These are phyloP conservation scores for Agrotis segetum DNA, from an alignment of 2,888 invertebrate species.

Conservation along the genomic window DNA sequence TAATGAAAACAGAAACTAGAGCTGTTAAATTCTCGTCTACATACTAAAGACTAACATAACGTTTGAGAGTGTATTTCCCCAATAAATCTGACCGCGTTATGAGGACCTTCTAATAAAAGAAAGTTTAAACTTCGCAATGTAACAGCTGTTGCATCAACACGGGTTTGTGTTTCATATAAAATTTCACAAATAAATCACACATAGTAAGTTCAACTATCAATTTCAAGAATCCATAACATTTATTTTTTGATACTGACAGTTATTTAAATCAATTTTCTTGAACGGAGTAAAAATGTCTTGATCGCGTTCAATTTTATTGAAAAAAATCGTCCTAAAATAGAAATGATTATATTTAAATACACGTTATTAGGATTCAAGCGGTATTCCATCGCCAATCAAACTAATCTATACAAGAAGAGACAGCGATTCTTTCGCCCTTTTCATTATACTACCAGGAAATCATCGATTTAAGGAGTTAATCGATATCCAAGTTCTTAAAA, in stretches of 20 bases:
- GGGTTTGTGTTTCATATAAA: too few species aligned
- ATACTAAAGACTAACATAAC: constrained; percentile 6
- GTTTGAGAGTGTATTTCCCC: constrained; percentile 1
- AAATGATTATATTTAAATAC: constrained; percentile 29
- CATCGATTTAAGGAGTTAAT: constrained; percentile 79
- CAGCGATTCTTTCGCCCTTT: constrained; percentile 25
- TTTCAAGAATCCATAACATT: background rate
- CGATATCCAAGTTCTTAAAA: constrained; percentile 94
- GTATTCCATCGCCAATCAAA: constrained; percentile 22
- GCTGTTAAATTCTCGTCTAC: constrained; percentile 1
- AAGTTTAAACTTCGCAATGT: too few species aligned
- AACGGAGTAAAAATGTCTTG: background rate
- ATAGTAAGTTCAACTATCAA: background rate
- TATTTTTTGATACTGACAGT: background rate
- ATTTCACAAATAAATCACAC: too few species aligned
- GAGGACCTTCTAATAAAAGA: too few species aligned
- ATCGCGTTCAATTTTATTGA: background rate
- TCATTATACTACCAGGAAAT: constrained; percentile 47
- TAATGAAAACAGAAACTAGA: constrained; percentile 30
- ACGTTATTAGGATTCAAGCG: constrained; percentile 14
- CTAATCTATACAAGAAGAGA: constrained; percentile 32
- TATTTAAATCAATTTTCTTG: background rate
- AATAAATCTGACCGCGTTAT: background rate
- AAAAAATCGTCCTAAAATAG: constrained; percentile 4
- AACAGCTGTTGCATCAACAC: too few species aligned